These are phyloP conservation scores for Otus scops DNA, from an alignment of 2,797 vertebrate genomes.

Conservation along the genomic window DNA sequence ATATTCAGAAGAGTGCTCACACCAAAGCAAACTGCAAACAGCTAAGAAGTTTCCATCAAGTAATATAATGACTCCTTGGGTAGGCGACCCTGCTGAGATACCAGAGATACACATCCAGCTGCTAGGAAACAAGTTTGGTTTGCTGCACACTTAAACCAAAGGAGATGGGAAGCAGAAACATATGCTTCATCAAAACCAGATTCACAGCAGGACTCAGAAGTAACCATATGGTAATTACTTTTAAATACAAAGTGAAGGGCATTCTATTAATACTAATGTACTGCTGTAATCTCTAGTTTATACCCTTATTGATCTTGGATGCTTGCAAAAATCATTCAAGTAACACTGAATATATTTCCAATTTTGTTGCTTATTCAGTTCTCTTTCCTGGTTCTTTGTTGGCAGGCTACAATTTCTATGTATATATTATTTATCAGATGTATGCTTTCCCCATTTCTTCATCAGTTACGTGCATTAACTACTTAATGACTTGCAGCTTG, in stretches of 20 bases:
- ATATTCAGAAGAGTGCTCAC: background rate
- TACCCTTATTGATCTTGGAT: background rate
- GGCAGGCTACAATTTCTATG: background rate
- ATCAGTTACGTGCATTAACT: slow-evolving; percentile 6
- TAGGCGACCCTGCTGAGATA: background rate
- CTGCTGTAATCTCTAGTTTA: background rate
- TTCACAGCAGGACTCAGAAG: background rate
- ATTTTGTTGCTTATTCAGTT: background rate
- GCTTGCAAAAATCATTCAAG: background rate
- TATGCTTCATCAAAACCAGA: slow-evolving; percentile 13
- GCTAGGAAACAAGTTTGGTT: background rate
- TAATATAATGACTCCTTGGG: background rate
- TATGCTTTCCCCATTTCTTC: background rate
- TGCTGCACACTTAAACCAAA: background rate
- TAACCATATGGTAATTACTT: background rate
- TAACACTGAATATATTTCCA: background rate
- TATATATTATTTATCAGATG: slow-evolving; percentile 7
- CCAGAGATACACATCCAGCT: background rate
- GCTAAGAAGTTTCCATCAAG: background rate
- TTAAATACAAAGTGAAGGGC: background rate
- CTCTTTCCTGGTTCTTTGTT: background rate
- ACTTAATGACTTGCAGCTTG: background rate
- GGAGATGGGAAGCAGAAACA: slow-evolving; percentile 6
- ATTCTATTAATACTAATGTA: background rate
- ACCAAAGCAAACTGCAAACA: background rate